Percentiles rank a stretch among this genome's conserved stretches.
Conservation (phyloP, 2,888 invertebrate genomes). For the Beris chalybata region DNA sequence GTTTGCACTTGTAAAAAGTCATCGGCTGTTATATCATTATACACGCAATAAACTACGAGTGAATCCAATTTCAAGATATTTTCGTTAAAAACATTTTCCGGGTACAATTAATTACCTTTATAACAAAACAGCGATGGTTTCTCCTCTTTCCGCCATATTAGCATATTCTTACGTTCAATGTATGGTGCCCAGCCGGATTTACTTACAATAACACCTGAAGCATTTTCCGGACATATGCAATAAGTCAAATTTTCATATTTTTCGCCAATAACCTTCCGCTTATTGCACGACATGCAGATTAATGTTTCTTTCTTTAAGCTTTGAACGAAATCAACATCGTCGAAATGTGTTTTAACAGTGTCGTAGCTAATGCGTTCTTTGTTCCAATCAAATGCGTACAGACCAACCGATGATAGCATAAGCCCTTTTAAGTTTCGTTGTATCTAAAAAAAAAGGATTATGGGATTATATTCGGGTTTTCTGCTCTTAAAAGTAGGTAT, state of each 20-base stretch:
- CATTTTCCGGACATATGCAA: slow-evolving; percentile 54
- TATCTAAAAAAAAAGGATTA: slow-evolving; percentile 41
- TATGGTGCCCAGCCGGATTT: slow-evolving; percentile 72
- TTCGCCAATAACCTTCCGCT: slow-evolving; percentile 55
- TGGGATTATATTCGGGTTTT: not conserved
- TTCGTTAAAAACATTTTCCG: not conserved
- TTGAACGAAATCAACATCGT: slow-evolving; percentile 64
- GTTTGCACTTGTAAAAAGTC: slow-evolving; percentile 84
- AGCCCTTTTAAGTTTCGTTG: slow-evolving; percentile 60
- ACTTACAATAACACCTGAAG: slow-evolving; percentile 42
- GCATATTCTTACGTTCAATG: slow-evolving; percentile 75
- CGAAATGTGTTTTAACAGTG: slow-evolving; percentile 60
- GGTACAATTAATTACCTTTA: slow-evolving; percentile 60
- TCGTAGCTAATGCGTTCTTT: slow-evolving; percentile 61
- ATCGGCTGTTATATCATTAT: slow-evolving; percentile 73
- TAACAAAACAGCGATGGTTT: slow-evolving; percentile 74
- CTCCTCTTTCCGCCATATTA: slow-evolving; percentile 79
- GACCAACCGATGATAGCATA: slow-evolving; percentile 60
- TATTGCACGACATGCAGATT: slow-evolving; percentile 58
- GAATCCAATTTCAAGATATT: not conserved
- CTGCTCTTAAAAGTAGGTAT: not conserved
- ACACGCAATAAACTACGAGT: slow-evolving; percentile 73
- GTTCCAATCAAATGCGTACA: slow-evolving; percentile 65
- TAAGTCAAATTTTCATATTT: slow-evolving; percentile 56
- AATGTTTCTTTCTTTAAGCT: slow-evolving; percentile 60